phyloP scores from a whole-genome alignment of 1,140 invertebrate species.

The Brachionus angularis region DNA sequence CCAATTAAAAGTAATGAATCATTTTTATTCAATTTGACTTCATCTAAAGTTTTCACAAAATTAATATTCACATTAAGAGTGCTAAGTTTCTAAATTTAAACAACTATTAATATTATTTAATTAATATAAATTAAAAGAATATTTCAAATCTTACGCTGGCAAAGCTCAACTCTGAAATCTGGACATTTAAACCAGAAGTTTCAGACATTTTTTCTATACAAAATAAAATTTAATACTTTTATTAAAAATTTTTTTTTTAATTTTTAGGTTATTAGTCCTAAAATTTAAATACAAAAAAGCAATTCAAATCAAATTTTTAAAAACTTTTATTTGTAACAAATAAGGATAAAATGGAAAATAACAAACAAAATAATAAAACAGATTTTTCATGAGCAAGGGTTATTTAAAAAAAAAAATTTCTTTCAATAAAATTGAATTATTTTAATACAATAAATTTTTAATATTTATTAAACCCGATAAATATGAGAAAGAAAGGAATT shows the following conservation, averaged over 20 bases:
- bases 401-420: too few species aligned
- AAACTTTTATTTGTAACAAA: background rate
- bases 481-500: too few species aligned
- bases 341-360: background rate
- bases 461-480: too few species aligned
- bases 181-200: background rate
- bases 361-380: too few species aligned
- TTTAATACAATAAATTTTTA: too few species aligned
- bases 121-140: background rate
- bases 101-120: too few species aligned
- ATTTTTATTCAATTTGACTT: background rate
- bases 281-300: background rate
- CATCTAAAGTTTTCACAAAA: slow-evolving; percentile 24
- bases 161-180: slow-evolving; percentile 27
- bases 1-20: slow-evolving; percentile 39
- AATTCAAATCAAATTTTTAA: background rate
- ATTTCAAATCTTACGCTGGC: slow-evolving; percentile 20
- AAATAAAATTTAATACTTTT: background rate
- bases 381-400: too few species aligned
- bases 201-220: background rate
- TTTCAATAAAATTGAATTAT: slow-evolving; percentile 18
- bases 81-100: slow-evolving; percentile 16
- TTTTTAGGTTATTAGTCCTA: slow-evolving; percentile 13
- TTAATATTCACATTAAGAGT: slow-evolving; percentile 10
- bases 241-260: background rate